Percentiles rank a stretch among this genome's conserved stretches.
phyloP scores from a whole-genome alignment of 2,113 vertebrate species.

The Copsychus sechellarum region DNA sequence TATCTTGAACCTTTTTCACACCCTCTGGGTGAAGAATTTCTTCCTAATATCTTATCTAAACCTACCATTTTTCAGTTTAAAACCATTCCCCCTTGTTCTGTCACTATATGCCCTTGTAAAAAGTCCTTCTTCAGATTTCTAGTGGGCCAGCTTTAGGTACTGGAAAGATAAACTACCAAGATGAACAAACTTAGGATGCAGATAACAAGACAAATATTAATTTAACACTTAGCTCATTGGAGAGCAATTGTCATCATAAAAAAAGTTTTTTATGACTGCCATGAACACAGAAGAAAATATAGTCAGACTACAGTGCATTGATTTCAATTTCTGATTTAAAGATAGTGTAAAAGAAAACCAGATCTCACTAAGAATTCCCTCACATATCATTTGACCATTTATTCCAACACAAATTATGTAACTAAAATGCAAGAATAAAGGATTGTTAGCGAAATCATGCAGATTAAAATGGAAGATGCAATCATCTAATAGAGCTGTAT shows the following conservation, averaged over 20 bases:
- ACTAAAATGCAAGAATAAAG: neutral
- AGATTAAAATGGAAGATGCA: neutral
- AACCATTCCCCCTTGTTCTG: neutral
- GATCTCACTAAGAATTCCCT: neutral
- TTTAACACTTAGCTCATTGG: neutral
- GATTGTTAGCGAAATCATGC: neutral
- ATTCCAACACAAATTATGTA: neutral
- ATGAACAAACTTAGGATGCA: neutral
- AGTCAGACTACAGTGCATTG: neutral
- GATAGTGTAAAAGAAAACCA: neutral
- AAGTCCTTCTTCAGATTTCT: neutral
- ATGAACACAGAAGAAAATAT: neutral
- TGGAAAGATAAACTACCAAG: neutral
- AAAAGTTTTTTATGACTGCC: neutral
- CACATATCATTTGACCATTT: neutral
- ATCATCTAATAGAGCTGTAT: neutral
- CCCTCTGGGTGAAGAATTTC: neutral
- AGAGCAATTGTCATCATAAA: neutral
- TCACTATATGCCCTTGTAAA: neutral
- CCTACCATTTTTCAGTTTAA: neutral
- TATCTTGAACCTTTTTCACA: neutral
- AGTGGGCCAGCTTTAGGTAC: neutral
- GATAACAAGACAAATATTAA: neutral
- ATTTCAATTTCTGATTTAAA: neutral
- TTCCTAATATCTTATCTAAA: neutral